Percentiles rank a stretch among this genome's conserved stretches.
phyloP scores from a whole-genome alignment of 1,140 invertebrate species.

The Batillaria attramentaria region DNA sequence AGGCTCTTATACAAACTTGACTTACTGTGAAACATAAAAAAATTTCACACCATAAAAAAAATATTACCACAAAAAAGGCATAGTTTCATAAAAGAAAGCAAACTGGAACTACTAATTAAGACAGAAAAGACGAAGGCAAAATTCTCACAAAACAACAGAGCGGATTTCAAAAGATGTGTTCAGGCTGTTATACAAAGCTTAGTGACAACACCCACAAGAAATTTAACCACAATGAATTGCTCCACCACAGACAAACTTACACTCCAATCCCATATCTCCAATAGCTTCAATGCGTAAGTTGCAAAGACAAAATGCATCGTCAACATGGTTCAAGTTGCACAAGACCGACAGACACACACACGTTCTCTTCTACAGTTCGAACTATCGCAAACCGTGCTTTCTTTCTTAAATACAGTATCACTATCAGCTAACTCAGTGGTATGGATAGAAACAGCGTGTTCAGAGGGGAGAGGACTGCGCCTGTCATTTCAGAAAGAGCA shows the following conservation, averaged over 20 bases:
- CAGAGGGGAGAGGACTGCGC: too few relatives aligned
- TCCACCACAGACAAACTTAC: constrained; percentile 48
- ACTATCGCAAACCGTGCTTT: too few relatives aligned
- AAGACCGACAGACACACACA: too few relatives aligned
- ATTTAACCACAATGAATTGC: constrained; percentile 2
- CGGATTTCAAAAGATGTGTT: too few relatives aligned
- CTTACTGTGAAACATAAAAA: constrained; percentile 11
- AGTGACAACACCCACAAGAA: neutral
- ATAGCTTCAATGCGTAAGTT: constrained; percentile 46
- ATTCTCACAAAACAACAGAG: neutral
- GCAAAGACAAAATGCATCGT: neutral
- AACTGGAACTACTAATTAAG: neutral
- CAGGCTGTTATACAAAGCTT: too few relatives aligned
- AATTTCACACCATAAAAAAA: neutral
- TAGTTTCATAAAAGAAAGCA: neutral
- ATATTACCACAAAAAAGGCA: neutral
- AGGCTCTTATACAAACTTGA: too few relatives aligned
- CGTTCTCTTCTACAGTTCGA: too few relatives aligned
- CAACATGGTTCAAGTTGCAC: too few relatives aligned
- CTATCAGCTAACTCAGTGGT: too few relatives aligned
- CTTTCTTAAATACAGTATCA: too few relatives aligned
- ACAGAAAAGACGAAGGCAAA: constrained; percentile 1
- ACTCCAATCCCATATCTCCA: constrained; percentile 65
- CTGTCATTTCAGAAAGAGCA: too few relatives aligned
- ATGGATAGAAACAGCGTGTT: too few relatives aligned